Conservation (phyloP, 2,888 invertebrate genomes). For the Elegia similella region DNA sequence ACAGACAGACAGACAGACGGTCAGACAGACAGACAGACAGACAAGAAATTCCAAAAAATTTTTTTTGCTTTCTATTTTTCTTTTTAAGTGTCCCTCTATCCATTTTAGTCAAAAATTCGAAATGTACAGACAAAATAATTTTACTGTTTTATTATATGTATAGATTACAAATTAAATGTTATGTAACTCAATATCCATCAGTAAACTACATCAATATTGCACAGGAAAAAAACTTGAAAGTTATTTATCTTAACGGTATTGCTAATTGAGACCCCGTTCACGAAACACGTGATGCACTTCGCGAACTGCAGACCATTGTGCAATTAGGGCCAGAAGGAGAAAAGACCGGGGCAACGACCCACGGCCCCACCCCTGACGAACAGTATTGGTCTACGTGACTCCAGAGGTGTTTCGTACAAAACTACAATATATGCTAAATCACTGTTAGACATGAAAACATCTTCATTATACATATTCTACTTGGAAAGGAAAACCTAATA, state of each 20-base stretch:
- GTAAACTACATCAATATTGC: too few relatives aligned
- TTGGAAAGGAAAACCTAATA: neutral
- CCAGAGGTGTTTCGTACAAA: constrained; percentile 44
- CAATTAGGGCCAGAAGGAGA: constrained; percentile 56
- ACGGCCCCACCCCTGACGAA: constrained; percentile 43
- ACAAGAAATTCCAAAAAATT: too few relatives aligned
- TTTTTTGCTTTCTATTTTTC: too few relatives aligned
- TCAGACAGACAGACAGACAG: too few relatives aligned
- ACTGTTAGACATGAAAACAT: neutral
- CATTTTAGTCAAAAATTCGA: too few relatives aligned
- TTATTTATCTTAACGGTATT: constrained; percentile 10
- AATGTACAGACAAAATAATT: too few relatives aligned
- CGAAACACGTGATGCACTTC: constrained; percentile 32
- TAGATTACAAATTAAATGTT: neutral
- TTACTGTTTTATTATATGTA: too few relatives aligned
- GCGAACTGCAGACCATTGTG: constrained; percentile 50
- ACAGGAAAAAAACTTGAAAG: neutral
- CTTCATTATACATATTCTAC: neutral
- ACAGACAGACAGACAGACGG: too few relatives aligned
- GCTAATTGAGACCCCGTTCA: constrained; percentile 18
- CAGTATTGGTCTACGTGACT: constrained; percentile 61
- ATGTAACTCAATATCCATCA: neutral
- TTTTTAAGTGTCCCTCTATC: too few relatives aligned
- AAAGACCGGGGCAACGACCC: constrained; percentile 51
- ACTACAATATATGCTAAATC: neutral